Evolutionary conservation across 1,140 invertebrate species (phyloP), one percentile per base, ranked within the genome.

Genomic region (Melitaea cinxia): DNA sequence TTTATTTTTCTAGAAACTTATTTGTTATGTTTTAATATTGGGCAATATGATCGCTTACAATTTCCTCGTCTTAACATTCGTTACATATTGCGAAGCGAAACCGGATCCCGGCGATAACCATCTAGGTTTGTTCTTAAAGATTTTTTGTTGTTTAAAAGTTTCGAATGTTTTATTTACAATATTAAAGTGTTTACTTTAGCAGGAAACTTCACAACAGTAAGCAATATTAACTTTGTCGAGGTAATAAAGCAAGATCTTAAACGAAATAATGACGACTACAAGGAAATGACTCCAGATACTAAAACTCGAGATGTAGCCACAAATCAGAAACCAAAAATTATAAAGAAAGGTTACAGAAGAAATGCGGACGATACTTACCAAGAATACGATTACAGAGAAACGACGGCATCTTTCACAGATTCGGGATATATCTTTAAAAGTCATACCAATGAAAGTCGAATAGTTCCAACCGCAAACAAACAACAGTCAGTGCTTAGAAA

Each of bases 261-360:
- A 37, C 65, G 69, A n/a, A 79, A 82, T 54, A 79, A 79, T 17
- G 78, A 81, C 17, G 78, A 81, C 52, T 81, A 81, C 52, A 33
- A 39, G 17, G 68, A 65, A 23, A 23, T 39, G 17, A 26, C 9
- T 15, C 37, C 21, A 47, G n/a, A 21, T 23, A 23, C 12, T 21
- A 21, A 0, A 24, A 33, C 39, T 19, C 12, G 1, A 60, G 23
- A 21, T 23, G 4, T 21, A 49, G 1, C 49, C 14, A 14, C 7
- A 19, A 14, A 28, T 4, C 19, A 33, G 26, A n/a, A n/a, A n/a
- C n/a, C 7, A 45, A 23, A 23, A 0, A n/a, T 21, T 3, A 12
- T n/a, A 4, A 47, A 47, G 0, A 57, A 57, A 21, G 12, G 30
- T 2, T 23, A 10, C 24, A 21, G 54, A 23, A 23, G 54, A 24